Base-by-base conservation (phyloP, 2,113 vertebrate genomes). In the Lonchura striata region DNA sequence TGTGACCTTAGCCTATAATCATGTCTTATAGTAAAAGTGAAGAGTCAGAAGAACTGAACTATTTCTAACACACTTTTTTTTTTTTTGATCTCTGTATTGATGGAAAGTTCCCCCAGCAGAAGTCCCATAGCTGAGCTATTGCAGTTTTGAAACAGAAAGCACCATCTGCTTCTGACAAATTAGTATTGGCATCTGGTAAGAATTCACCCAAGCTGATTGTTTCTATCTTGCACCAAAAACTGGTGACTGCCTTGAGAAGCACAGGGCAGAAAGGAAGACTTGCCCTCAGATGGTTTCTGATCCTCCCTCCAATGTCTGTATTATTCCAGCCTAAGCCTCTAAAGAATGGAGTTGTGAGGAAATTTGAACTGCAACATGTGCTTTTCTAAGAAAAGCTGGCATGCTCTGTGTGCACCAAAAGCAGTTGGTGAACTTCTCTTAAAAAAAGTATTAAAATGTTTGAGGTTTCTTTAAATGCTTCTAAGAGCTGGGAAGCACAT, bases 1-100 rank as follows among this genome's bases (percentile, higher is more conserved):
- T 91, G 91, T 68, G 91, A 92, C 85, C 91, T 93, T 75, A 92
- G 71, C 33, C 60, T 92, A 88, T 75, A 92, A 96, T 82, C 41
- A 80, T 56, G 54, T 37, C 86, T 74, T 89, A 60, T 7, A 94
- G 92, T 82, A 94, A 96, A 90, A 94, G 84, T 35, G 4, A 88
- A 90, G 87, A 83, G 70, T 72, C 86, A 74, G 63, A 83, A 89
- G 56, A 78, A 20, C 39, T 37, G 35, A 81, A 90, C 46, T 78
- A 52, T 65, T 84, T 66, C 60, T 70, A 61, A 82, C 33, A 84
- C 24, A 7, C 7, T 4, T 25, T 31, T 70, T 47, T 61, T 61
- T 18, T 82, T 82, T 78, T 35, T 1, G 79, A 82, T 69, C 24
- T 37, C 46, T 56, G 27, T 7, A 1, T 44, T 61, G 56, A 69